phyloP scores from a whole-genome alignment of 2,113 vertebrate genomes.

The Sphaerodactylus townsendi region DNA sequence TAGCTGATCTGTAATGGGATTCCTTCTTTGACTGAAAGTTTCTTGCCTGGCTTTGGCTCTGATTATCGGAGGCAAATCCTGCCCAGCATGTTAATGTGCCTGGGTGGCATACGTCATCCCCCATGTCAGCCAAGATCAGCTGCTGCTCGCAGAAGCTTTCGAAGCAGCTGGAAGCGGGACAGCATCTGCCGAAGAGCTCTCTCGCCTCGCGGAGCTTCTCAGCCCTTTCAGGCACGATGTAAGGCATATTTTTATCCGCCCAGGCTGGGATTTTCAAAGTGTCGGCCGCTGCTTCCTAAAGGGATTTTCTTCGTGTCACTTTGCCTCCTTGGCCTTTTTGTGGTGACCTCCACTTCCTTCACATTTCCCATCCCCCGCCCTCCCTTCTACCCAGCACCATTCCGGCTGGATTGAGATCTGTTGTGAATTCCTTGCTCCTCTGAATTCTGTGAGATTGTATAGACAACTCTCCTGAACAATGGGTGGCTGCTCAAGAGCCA shows the following conservation, averaged over 20 bases:
- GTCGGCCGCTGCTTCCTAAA: background rate
- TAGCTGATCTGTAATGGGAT: constrained; percentile 57
- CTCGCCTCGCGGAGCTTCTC: accelerated
- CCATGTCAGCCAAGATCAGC: background rate
- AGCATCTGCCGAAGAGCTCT: background rate
- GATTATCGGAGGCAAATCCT: constrained; percentile 59
- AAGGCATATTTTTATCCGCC: background rate
- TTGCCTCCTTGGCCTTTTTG: background rate
- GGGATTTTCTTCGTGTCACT: background rate
- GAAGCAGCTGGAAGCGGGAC: background rate
- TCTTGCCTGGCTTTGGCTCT: constrained; percentile 51
- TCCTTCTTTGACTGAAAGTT: constrained; percentile 45
- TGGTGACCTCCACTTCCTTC: background rate
- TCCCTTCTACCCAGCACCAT: background rate
- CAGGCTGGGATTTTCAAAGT: background rate
- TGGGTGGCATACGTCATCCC: background rate
- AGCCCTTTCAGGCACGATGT: background rate
- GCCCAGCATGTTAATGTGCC: constrained; percentile 30
- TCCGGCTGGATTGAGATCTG: background rate
- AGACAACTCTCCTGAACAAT: no score
- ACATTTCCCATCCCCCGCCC: background rate
- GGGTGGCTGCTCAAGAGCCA: no score
- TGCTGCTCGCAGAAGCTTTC: background rate
- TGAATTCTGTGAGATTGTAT: no score
- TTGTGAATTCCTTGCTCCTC: background rate